phyloP scores from a whole-genome alignment of 1,140 invertebrate genomes.

The Drosophila parabipectinata region DNA sequence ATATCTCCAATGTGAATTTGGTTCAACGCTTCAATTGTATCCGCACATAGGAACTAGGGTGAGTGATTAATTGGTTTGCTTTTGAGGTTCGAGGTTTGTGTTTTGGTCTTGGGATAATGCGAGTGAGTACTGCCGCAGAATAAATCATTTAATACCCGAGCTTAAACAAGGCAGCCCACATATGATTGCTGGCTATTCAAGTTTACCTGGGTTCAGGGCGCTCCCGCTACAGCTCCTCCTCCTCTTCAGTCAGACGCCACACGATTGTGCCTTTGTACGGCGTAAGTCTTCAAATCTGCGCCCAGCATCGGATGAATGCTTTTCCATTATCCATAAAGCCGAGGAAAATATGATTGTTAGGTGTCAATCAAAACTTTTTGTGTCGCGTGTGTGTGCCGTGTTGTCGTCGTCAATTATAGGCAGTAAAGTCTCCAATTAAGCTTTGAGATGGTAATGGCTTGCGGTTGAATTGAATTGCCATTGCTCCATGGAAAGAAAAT shows the following conservation, averaged over 20 bases:
- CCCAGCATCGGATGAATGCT: slow-evolving; percentile 47
- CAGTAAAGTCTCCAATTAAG: slow-evolving; percentile 75
- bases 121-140: slow-evolving; percentile 30
- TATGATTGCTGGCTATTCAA: slow-evolving; percentile 35
- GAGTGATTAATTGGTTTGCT: slow-evolving; percentile 73
- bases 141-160: slow-evolving; percentile 52
- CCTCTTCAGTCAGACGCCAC: neutral
- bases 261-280: slow-evolving; percentile 64
- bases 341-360: slow-evolving; percentile 62
- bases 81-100: slow-evolving; percentile 31
- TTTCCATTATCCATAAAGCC: slow-evolving; percentile 50
- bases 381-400: slow-evolving; percentile 52
- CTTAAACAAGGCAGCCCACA: slow-evolving; percentile 60
- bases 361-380: slow-evolving; percentile 67
- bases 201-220: slow-evolving; percentile 27
- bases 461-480: slow-evolving; percentile 60
- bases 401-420: slow-evolving; percentile 68
- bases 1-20: slow-evolving; percentile 68
- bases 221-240: slow-evolving; percentile 25
- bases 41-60: slow-evolving; percentile 66
- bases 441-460: slow-evolving; percentile 62
- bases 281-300: slow-evolving; percentile 35
- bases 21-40: slow-evolving; percentile 65
- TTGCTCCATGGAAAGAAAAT: slow-evolving; percentile 40
- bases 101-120: slow-evolving; percentile 53